Conservation (phyloP, 2,888 invertebrate species). For the Cantharis rufa region DNA sequence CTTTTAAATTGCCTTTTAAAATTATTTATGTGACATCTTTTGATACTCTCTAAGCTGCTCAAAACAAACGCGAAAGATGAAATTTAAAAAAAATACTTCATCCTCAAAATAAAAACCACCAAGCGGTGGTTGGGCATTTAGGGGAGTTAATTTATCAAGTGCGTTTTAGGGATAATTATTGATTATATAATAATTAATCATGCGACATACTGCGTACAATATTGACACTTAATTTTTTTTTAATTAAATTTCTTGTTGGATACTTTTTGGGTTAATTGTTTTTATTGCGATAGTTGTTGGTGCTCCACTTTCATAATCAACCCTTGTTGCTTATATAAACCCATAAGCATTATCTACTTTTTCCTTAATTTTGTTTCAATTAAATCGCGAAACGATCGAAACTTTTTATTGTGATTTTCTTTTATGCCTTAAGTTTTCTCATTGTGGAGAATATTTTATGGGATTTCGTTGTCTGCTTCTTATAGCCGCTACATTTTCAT, state of each 20-base stretch:
- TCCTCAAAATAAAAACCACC: neutral
- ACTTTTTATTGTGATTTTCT: neutral
- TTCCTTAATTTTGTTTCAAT: neutral
- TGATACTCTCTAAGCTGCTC: constrained; percentile 5
- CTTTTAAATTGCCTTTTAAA: constrained; percentile 20
- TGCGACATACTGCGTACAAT: neutral
- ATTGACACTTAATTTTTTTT: neutral
- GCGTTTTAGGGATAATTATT: neutral
- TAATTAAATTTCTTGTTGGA: neutral
- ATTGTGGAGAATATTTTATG: too few relatives aligned
- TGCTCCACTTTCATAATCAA: neutral
- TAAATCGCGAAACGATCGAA: neutral
- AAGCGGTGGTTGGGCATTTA: neutral
- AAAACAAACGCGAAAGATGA: neutral
- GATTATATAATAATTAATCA: neutral
- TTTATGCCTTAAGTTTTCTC: neutral
- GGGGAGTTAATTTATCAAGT: neutral
- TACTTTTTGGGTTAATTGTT: neutral
- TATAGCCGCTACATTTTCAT: too few relatives aligned
- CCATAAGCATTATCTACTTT: neutral
- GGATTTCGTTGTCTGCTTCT: too few relatives aligned
- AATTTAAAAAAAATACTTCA: neutral
- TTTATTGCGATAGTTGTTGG: neutral
- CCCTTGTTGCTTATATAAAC: neutral
- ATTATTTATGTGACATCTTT: constrained; percentile 24